Percentiles rank a stretch among this genome's conserved stretches.
These are phyloP conservation scores for Phyto melanocephala DNA, from an alignment of 2,888 invertebrate species.

Conservation along the genomic window DNA sequence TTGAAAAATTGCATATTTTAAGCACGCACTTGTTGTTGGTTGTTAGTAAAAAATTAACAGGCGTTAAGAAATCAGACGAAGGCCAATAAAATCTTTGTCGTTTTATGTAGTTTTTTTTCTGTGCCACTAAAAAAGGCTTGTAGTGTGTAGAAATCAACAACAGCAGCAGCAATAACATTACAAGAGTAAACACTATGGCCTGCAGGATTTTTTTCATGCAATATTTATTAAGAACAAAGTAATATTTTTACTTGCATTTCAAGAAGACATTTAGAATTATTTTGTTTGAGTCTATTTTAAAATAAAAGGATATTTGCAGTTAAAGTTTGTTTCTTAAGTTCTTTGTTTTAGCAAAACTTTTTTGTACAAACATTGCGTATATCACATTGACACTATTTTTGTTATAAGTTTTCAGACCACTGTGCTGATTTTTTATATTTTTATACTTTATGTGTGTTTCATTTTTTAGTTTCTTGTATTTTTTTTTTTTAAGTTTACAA, in stretches of 20 bases:
- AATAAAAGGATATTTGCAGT: too few relatives aligned
- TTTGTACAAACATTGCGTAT: too few relatives aligned
- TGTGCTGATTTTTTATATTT: slow-evolving; percentile 45
- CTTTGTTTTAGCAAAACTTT: neutral
- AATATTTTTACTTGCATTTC: too few relatives aligned
- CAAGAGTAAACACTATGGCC: slow-evolving; percentile 41
- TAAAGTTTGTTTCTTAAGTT: neutral
- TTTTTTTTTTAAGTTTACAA: slow-evolving; percentile 51
- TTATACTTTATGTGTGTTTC: slow-evolving; percentile 50
- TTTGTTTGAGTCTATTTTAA: too few relatives aligned
- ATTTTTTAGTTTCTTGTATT: slow-evolving; percentile 1
- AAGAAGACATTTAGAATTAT: too few relatives aligned
- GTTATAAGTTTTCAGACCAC: neutral
- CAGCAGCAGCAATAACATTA: slow-evolving; percentile 31
- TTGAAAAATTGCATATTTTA: slow-evolving; percentile 55
- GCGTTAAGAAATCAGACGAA: slow-evolving; percentile 65
- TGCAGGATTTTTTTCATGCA: neutral
- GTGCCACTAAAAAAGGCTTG: slow-evolving; percentile 46
- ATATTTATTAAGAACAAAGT: neutral
- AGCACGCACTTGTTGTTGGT: slow-evolving; percentile 65
- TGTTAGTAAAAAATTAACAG: slow-evolving; percentile 63
- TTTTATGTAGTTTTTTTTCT: slow-evolving; percentile 27
- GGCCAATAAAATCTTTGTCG: slow-evolving; percentile 56
- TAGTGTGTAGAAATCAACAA: slow-evolving; percentile 29
- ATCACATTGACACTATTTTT: too few relatives aligned